Conservation (phyloP, 2,797 vertebrate species). For the Apogon talboti region DNA sequence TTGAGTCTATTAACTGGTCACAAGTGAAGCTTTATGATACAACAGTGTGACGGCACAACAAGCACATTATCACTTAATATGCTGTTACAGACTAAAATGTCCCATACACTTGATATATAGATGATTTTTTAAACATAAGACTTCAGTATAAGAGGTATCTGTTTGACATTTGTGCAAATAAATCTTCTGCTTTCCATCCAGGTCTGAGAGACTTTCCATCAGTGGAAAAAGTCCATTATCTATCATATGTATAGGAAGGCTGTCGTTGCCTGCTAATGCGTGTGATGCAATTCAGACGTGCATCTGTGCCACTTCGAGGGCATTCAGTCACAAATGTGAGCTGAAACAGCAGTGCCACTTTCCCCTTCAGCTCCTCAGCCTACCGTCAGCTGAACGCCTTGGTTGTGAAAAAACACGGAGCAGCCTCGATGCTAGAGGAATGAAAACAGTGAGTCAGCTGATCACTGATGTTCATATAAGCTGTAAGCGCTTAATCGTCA, state of each 20-base stretch:
- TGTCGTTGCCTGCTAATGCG: conserved; percentile 24
- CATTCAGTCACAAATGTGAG: conserved; percentile 17
- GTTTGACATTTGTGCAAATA: conserved; percentile 27
- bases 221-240: conserved; percentile 30
- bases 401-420: not conserved
- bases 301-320: conserved; percentile 15
- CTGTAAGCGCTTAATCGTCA: not conserved
- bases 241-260: conserved; percentile 19
- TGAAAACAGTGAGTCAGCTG: conserved; percentile 28
- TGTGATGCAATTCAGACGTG: not conserved
- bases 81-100: conserved; percentile 29
- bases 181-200: not conserved
- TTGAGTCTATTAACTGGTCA: conserved; percentile 14
- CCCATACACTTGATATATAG: conserved; percentile 31
- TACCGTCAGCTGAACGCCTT: conserved; percentile 21
- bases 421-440: conserved; percentile 19
- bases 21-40: conserved; percentile 29
- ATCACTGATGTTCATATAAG: conserved; percentile 15
- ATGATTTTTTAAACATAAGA: conserved; percentile 11
- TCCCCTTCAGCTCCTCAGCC: conserved; percentile 3
- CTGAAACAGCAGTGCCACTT: conserved; percentile 14
- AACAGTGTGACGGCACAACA: conserved; percentile 46
- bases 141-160: conserved; percentile 1
- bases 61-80: conserved; percentile 35
- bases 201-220: conserved; percentile 7